Base-by-base conservation (phyloP, 2,797 vertebrate genomes). In the Mus caroli region DNA sequence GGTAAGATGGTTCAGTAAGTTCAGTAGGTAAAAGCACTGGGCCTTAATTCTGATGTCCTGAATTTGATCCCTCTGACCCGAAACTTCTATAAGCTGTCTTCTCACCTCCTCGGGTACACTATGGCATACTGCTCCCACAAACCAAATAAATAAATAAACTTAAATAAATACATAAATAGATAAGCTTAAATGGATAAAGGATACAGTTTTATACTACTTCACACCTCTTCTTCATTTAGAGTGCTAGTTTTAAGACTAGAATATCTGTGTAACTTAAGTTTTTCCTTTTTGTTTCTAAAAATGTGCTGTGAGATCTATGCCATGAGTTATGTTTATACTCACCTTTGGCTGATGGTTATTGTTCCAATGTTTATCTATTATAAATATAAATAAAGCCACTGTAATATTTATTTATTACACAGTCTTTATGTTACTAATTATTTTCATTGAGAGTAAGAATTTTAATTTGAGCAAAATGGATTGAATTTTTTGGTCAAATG, bases 201-300 rank as follows among this genome's bases (percentile, higher is more conserved):
- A 56, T 64, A 37, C 12, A 69, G 3, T 83, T 89, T 5, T 82
- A 76, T 7, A 50, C 22, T 82, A 73, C 46, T 69, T 6, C n/a
- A 2, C 46, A 76, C 64, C 0, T 14, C 6, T 96, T 82, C 13
- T 84, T 84, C 60, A 85, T 8, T 76, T 15, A 34, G 17, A 22
- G 52, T 56, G 71, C 62, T 43, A 31, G n/a, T 77, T 79, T 71
- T 91, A 24, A 69, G 69, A 43, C 31, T 43, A 69, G 60, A 54
- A 20, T 24, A 9, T 37, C 73, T 3, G 19, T 52, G 0, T 62
- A 20, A 69, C 2, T 34, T 37, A 12, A 71, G 0, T 71, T 90
- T 56, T 54, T 78, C 11, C n/a, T 58, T 46, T 69, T 69, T 92
- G 19, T 90, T 94, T 15, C 46, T 88, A 56, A 95, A 19, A 52